These are phyloP conservation scores for Solenodon paradoxus DNA, from an alignment of 2,113 vertebrate genomes.

Conservation along the genomic window DNA sequence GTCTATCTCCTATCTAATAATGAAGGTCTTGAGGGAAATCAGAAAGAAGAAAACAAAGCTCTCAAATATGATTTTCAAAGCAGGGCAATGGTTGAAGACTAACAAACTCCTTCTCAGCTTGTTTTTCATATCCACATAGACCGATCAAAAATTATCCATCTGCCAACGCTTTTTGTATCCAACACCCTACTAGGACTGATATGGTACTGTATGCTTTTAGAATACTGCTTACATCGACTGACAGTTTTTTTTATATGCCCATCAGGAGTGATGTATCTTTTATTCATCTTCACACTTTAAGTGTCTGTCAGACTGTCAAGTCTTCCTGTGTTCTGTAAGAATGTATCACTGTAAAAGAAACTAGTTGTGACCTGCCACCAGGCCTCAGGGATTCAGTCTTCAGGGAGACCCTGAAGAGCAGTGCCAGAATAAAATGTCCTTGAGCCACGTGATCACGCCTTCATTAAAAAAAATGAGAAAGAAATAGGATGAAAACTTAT, in stretches of 20 bases:
- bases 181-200: constrained; percentile 19
- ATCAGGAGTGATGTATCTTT: constrained; percentile 68
- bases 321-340: constrained; percentile 10
- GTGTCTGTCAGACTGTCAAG: constrained; percentile 64
- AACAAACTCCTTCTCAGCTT: constrained; percentile 46
- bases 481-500: neutral
- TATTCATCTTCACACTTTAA: constrained; percentile 63
- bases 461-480: neutral
- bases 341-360: constrained; percentile 50
- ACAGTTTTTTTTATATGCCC: constrained; percentile 58
- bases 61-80: constrained; percentile 48
- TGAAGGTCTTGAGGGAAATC: neutral
- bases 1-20: constrained; percentile 29
- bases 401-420: neutral
- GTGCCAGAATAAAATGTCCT: neutral
- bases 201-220: constrained; percentile 67
- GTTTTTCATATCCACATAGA: constrained; percentile 51
- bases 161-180: constrained; percentile 40
- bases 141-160: constrained; percentile 61
- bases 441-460: too few species aligned
- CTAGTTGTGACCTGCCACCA: neutral
- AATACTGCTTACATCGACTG: constrained; percentile 50
- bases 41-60: constrained; percentile 42
- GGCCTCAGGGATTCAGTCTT: constrained; percentile 19
- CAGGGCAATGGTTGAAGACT: constrained; percentile 5